Base-by-base conservation (phyloP, 2,888 invertebrate genomes). In the Ctena decussata region DNA sequence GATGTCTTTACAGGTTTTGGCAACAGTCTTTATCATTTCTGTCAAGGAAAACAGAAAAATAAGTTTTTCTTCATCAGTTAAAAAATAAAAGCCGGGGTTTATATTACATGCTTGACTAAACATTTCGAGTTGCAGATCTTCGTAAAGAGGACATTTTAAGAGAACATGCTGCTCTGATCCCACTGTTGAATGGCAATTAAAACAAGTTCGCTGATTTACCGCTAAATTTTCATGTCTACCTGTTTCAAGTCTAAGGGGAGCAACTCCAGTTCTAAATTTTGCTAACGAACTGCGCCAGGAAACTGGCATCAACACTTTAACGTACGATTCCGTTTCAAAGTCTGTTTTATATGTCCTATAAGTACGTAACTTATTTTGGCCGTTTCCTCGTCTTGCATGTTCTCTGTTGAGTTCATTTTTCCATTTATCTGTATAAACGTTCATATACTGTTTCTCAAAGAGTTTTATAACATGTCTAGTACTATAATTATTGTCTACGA, bases 1-100 rank as follows among this genome's bases (percentile, higher is more conserved):
- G 44, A 72, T 72, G 18, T 72, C 44, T 44, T 44, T 44, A 27
- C 72, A 72, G 72, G 70, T 41, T 70, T 70, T 70, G 70, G 70
- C 70, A 39, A 24, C 41, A 70, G 30, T 24, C 35, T 70, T 70
- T 70, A 41, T 24, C n/a, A 70, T 37, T 6, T 41, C 11, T 6
- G 32, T 37, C 3, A 21, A n/a, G 12, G 72, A 24, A 27, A 72
- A 72, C 27, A 72, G 27, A 41, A 27, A 30, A 44, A 1, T 24
- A 5, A 44, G 8, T 72, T 72, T 72, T 24, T 72, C 41, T 15
- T 44, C 46, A 30, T 72, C 72, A 11, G 12, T 24, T 8, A 18
- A 41, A 72, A 21, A 15, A 44, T 41, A 41, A 30, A 30, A 44
- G 2, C 12, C 60, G 6, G 27, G 24, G 18, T 60, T 60, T 18